phyloP scores from a whole-genome alignment of 2,888 invertebrate species.

The Melolontha melolontha region DNA sequence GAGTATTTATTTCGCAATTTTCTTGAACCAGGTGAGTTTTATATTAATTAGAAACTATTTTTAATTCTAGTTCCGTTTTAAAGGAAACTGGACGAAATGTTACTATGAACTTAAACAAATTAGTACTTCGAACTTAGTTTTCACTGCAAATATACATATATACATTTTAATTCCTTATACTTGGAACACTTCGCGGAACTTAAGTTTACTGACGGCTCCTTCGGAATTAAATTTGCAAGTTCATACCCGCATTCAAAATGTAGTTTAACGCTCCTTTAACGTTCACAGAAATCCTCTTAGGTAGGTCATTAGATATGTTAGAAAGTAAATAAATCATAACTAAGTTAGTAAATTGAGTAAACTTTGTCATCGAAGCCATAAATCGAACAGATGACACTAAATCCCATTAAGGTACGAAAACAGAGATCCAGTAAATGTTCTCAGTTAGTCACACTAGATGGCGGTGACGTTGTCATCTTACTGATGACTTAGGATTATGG shows the following conservation, averaged over 20 bases:
- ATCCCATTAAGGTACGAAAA: conserved; percentile 59
- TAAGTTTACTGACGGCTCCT: conserved; percentile 19
- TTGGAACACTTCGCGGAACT: background rate
- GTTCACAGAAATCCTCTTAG: conserved; percentile 30
- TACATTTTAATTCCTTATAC: conserved; percentile 8
- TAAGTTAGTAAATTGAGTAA: conserved; percentile 53
- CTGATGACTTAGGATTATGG: conserved; percentile 58
- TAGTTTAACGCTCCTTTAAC: conserved; percentile 20
- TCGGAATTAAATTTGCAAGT: conserved; percentile 32
- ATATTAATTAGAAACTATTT: too few species aligned
- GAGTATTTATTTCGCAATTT: too few species aligned
- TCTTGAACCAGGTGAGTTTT: too few species aligned
- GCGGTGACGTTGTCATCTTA: conserved; percentile 48
- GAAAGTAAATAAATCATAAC: conserved; percentile 51
- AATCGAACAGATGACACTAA: conserved; percentile 59
- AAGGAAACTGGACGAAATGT: too few species aligned
- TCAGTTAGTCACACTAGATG: conserved; percentile 31
- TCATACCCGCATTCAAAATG: conserved; percentile 18
- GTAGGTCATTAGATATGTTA: conserved; percentile 34
- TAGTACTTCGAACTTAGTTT: conserved; percentile 15
- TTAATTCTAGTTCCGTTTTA: too few species aligned
- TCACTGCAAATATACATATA: background rate
- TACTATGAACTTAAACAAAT: conserved; percentile 8
- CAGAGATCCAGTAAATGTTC: conserved; percentile 56
- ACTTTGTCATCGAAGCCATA: conserved; percentile 58